Conservation (phyloP, 2,113 vertebrate species). For the Erythrolamprus reginae region DNA sequence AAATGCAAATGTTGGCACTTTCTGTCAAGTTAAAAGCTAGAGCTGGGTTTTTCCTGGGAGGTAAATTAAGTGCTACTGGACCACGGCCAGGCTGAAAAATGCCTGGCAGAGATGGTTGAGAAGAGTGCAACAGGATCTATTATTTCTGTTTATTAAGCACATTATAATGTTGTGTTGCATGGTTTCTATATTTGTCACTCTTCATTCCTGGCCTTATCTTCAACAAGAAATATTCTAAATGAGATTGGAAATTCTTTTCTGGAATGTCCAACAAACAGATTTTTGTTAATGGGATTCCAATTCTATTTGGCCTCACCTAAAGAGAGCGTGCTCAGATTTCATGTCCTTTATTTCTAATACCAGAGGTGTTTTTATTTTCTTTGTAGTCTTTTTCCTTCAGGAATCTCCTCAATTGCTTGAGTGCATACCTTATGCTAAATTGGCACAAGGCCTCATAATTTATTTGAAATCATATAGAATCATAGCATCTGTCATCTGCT, state of each 20-base stretch:
- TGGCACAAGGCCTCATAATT: no score
- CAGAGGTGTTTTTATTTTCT: background rate
- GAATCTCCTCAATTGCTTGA: background rate
- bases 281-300: conserved; percentile 9
- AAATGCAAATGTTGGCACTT: background rate
- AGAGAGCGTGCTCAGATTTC: conserved; percentile 1
- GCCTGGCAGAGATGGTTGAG: rapidly evolving
- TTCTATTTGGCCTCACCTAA: background rate
- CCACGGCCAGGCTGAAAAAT: background rate
- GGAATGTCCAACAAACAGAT: conserved; percentile 6
- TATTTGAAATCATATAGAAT: background rate
- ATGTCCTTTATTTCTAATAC: background rate
- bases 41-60: background rate
- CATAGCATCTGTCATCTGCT: background rate
- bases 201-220: background rate
- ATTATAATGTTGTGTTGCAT: background rate
- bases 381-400: background rate
- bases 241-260: background rate
- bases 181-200: rapidly evolving
- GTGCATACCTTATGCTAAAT: background rate
- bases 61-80: background rate
- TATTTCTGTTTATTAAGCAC: background rate
- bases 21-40: background rate
- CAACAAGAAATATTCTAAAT: background rate
- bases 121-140: background rate